Evolutionary conservation across 2,797 vertebrate genomes (phyloP).

Genomic region (Cossypha caffra): DNA sequence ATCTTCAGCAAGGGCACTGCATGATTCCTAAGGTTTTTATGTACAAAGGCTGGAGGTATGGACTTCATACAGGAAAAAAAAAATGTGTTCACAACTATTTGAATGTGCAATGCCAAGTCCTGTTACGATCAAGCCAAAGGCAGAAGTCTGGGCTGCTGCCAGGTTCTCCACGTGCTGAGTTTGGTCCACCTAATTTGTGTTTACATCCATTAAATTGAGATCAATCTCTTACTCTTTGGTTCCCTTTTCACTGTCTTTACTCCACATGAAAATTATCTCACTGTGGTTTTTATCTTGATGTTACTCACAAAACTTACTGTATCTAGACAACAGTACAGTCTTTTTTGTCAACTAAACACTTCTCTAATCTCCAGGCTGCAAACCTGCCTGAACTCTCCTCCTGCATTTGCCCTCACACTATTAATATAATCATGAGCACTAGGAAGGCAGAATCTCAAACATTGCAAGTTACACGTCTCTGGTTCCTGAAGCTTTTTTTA

Average conservation of each 20-base stretch:
- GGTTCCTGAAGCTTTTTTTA: slow-evolving; percentile 59
- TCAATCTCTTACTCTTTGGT: background rate
- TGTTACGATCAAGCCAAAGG: background rate
- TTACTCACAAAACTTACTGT: background rate
- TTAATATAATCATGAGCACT: slow-evolving; percentile 25
- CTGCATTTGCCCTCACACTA: background rate
- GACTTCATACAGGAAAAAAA: background rate
- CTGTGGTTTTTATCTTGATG: background rate
- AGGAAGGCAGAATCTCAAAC: slow-evolving; percentile 17
- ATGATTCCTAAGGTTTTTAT: background rate
- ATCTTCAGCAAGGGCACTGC: background rate
- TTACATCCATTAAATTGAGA: background rate
- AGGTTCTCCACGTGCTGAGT: background rate
- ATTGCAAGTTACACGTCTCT: slow-evolving; percentile 17
- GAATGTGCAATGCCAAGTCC: background rate
- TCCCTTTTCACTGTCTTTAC: background rate
- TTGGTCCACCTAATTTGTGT: background rate
- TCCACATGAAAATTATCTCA: background rate
- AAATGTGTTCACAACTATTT: background rate
- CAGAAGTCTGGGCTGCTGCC: background rate
- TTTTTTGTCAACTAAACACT: background rate
- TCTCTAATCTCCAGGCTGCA: background rate
- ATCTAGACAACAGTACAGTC: background rate
- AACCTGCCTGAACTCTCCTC: background rate
- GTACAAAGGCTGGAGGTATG: background rate